phyloP scores from a whole-genome alignment of 2,113 vertebrate genomes.

The Cepphus grylle region DNA sequence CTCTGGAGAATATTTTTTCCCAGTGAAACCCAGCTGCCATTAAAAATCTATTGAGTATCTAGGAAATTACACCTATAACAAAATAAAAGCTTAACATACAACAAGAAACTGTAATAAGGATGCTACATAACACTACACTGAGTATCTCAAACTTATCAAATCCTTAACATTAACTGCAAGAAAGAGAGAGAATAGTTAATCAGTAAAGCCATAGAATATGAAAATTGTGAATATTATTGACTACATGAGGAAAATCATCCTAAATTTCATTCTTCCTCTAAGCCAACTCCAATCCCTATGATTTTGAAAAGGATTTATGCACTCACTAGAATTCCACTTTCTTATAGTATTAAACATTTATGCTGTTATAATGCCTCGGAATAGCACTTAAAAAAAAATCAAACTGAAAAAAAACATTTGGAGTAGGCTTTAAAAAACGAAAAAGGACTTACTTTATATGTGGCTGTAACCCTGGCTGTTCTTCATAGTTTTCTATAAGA shows the following conservation, averaged over 20 bases:
- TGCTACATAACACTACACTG: background rate
- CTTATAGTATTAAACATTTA: background rate
- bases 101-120: background rate
- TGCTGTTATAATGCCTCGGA: background rate
- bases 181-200: background rate
- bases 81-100: background rate
- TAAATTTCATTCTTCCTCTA: background rate
- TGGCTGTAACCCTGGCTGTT: slow-evolving; percentile 94
- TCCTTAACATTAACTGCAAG: background rate
- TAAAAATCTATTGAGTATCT: background rate
- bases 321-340: background rate
- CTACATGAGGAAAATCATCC: background rate
- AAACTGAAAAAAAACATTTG: background rate
- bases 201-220: background rate
- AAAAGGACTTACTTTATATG: slow-evolving; percentile 87
- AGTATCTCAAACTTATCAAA: background rate
- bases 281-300: background rate
- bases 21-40: background rate
- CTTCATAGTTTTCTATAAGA: slow-evolving; percentile 96
- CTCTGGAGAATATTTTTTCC: background rate
- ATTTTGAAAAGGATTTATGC: background rate
- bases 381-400: background rate
- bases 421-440: background rate
- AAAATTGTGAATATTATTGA: background rate
- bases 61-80: background rate